phyloP scores from a whole-genome alignment of 2,113 vertebrate species.

The Salvelinus fontinalis region DNA sequence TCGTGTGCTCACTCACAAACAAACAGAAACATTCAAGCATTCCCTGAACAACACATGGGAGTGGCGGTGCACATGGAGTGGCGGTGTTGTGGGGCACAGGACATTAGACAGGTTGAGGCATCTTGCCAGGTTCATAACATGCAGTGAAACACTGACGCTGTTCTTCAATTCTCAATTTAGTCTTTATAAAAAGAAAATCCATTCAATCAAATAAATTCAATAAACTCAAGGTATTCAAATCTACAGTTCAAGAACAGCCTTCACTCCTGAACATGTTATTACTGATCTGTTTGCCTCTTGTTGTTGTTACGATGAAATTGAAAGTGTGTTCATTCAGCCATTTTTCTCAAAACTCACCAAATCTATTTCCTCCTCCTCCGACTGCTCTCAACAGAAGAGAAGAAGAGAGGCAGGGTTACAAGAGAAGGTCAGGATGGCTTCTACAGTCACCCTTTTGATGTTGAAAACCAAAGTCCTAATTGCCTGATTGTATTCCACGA shows the following conservation, averaged over 20 bases:
- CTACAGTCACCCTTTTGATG: slow-evolving; percentile 7
- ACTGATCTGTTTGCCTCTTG: slow-evolving; percentile 2
- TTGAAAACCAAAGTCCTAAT: background rate
- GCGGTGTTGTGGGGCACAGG: slow-evolving; percentile 10
- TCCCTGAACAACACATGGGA: slow-evolving; percentile 34
- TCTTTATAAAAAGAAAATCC: too few species aligned
- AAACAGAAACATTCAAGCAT: slow-evolving; percentile 21
- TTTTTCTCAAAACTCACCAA: slow-evolving; percentile 88
- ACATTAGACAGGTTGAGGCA: slow-evolving; percentile 58
- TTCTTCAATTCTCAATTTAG: too few species aligned
- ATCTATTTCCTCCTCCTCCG: slow-evolving; percentile 97
- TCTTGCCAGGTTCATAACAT: slow-evolving; percentile 67
- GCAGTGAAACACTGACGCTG: slow-evolving; percentile 59
- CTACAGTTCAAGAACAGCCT: slow-evolving; percentile 42
- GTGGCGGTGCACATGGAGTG: slow-evolving; percentile 37
- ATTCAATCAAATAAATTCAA: background rate
- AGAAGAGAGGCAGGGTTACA: slow-evolving; percentile 62
- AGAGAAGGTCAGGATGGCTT: slow-evolving; percentile 37
- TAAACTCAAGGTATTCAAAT: slow-evolving; percentile 12
- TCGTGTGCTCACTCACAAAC: slow-evolving; percentile 2
- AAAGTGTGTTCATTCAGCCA: slow-evolving; percentile 52
- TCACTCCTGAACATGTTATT: slow-evolving; percentile 42
- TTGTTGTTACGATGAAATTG: slow-evolving; percentile 18
- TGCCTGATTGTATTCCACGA: background rate
- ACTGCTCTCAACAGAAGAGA: slow-evolving; percentile 86